These are phyloP conservation scores for Seriola aureovittata DNA, from an alignment of 2,113 vertebrate species.

Conservation along the genomic window DNA sequence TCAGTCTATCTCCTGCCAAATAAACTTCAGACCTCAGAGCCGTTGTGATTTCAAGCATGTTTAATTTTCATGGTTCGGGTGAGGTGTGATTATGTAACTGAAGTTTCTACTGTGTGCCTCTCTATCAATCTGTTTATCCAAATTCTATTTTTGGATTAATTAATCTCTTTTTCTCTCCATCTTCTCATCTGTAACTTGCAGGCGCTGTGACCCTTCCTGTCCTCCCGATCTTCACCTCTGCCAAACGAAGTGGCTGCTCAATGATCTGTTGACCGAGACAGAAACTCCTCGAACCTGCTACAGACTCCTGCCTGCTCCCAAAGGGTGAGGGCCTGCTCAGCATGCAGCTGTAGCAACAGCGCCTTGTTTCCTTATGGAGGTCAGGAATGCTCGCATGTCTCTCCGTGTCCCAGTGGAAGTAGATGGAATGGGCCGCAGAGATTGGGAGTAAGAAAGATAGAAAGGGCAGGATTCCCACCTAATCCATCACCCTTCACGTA, in stretches of 20 bases:
- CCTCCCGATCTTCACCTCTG: slow-evolving; percentile 29
- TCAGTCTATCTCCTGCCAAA: not conserved
- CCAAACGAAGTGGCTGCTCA: slow-evolving; percentile 21
- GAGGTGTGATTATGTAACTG: no score
- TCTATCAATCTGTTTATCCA: not conserved
- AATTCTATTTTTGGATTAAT: not conserved
- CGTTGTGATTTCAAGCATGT: not conserved
- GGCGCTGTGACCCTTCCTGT: not conserved
- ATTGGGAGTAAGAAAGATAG: slow-evolving; percentile 53
- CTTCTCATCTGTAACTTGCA: slow-evolving; percentile 7
- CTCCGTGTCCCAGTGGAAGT: slow-evolving; percentile 66
- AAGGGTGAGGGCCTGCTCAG: slow-evolving; percentile 58
- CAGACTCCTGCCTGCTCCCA: slow-evolving; percentile 43
- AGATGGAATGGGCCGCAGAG: slow-evolving; percentile 75
- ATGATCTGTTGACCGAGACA: slow-evolving; percentile 34
- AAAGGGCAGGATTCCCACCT: slow-evolving; percentile 68
- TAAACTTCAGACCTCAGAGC: not conserved
- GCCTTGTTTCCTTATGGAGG: slow-evolving; percentile 69
- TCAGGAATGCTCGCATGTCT: slow-evolving; percentile 70
- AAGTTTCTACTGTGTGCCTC: not conserved
- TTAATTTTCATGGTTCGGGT: not conserved
- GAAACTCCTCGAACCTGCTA: slow-evolving; percentile 42
- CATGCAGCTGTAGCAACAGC: slow-evolving; percentile 80
- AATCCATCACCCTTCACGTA: slow-evolving; percentile 77
- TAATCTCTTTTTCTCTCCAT: not conserved